phyloP scores from a whole-genome alignment of 2,113 vertebrate species.

The Hiodon tergisus region DNA sequence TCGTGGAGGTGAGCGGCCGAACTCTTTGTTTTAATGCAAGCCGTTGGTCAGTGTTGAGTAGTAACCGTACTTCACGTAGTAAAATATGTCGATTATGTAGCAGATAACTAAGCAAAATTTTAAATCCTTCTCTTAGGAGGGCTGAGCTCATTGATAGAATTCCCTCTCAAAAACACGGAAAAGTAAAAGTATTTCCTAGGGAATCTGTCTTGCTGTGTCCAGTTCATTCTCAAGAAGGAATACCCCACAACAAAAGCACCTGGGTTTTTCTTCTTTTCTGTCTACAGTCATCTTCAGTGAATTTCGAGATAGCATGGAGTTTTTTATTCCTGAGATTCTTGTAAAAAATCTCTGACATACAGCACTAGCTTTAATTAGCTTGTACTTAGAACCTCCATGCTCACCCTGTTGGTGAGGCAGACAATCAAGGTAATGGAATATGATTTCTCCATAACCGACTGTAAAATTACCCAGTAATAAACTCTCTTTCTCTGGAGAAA shows the following conservation, averaged over 20 bases:
- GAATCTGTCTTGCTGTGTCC: background rate
- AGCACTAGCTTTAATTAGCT: conserved; percentile 5
- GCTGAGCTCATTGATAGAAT: too few relatives aligned
- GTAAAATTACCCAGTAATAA: conserved; percentile 12
- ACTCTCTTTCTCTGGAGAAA: background rate
- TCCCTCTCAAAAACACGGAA: background rate
- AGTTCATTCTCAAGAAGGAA: background rate
- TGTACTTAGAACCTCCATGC: background rate
- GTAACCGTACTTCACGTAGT: background rate
- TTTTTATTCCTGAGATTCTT: background rate
- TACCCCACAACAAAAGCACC: background rate
- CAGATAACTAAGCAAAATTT: background rate
- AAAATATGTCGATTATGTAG: too few relatives aligned
- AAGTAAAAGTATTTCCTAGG: conserved; percentile 16
- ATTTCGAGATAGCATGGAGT: background rate
- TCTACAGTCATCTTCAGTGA: conserved; percentile 1
- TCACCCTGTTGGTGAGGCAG: background rate
- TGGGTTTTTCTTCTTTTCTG: conserved; percentile 13
- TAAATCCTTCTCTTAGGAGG: background rate
- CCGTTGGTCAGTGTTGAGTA: background rate
- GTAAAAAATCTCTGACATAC: conserved; percentile 5
- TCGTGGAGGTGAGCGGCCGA: conserved; percentile 82
- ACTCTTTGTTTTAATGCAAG: background rate
- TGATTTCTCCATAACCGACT: conserved; percentile 1
- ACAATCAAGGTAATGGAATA: conserved; percentile 6